Evolutionary conservation across 2,888 invertebrate species (phyloP).

Genomic region (Acanthacorydalis orientalis): DNA sequence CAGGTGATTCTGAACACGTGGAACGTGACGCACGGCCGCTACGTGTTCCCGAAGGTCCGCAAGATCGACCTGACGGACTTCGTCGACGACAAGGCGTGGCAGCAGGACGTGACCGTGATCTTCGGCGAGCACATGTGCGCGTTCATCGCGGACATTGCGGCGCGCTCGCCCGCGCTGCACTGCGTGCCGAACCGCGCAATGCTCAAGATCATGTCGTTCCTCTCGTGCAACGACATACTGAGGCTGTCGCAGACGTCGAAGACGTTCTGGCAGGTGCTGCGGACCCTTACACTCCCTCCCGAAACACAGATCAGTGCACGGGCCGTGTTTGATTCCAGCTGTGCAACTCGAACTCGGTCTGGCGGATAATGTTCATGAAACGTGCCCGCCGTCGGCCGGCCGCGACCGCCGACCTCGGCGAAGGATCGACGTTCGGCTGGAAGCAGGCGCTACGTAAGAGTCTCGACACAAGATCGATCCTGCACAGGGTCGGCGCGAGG

Average conservation of each 20-base stretch:
- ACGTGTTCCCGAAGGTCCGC: constrained; percentile 15
- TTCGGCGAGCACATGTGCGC: constrained; percentile 15
- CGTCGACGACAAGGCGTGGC: constrained; percentile 13
- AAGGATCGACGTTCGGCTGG: constrained; percentile 10
- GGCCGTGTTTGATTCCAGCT: constrained; percentile 9
- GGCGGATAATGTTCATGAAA: constrained; percentile 13
- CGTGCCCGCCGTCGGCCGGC: constrained; percentile 7
- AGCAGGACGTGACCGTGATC: constrained; percentile 15
- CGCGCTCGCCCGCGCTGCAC: constrained; percentile 11
- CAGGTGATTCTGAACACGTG: constrained; percentile 17
- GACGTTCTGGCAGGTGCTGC: constrained; percentile 16
- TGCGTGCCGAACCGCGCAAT: constrained; percentile 16
- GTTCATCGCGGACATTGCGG: constrained; percentile 10
- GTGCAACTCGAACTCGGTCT: constrained; percentile 12
- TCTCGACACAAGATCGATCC: background rate
- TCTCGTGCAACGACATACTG: constrained; percentile 14
- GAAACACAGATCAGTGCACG: background rate
- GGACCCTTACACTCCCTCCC: background rate
- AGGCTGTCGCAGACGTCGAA: constrained; percentile 15
- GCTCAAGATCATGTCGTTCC: constrained; percentile 13
- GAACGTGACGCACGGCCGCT: constrained; percentile 17
- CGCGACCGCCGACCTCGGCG: constrained; percentile 5
- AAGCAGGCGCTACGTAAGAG: constrained; percentile 8
- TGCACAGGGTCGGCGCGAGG: too few species aligned
- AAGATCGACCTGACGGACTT: constrained; percentile 14